A percentile compares a stretch with the other conserved stretches of the same genome.
Evolutionary conservation across 2,888 invertebrate genomes (phyloP).

Genomic region (Drosophila fulvimacula): DNA sequence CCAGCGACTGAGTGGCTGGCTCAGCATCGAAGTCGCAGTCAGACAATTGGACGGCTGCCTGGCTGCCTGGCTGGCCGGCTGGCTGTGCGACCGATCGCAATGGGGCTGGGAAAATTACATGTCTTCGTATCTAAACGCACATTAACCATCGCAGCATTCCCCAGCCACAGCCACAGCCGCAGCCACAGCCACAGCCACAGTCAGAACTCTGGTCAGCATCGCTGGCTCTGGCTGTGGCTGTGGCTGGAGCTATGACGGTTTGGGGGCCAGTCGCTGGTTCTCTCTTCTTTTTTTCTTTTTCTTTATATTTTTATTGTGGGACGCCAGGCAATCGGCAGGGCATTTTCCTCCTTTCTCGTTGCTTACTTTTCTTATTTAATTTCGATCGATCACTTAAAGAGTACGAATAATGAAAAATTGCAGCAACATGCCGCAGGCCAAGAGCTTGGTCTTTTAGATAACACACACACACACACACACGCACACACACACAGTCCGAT

Average conservation of each 20-base stretch:
- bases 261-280: slow-evolving; percentile 37
- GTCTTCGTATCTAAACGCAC: slow-evolving; percentile 79
- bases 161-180: slow-evolving; percentile 14
- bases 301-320: slow-evolving; percentile 11
- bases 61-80: background rate
- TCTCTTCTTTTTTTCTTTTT: slow-evolving; percentile 3
- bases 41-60: slow-evolving; percentile 2
- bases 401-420: slow-evolving; percentile 76
- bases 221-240: slow-evolving; percentile 2
- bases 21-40: slow-evolving; percentile 1
- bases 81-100: slow-evolving; percentile 51
- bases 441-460: slow-evolving; percentile 51
- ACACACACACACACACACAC: slow-evolving; percentile 39
- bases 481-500: slow-evolving; percentile 5
- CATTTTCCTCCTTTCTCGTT: slow-evolving; percentile 57
- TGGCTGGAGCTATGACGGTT: slow-evolving; percentile 13
- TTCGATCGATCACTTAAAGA: slow-evolving; percentile 78
- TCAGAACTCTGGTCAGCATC: background rate
- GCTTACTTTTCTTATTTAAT: slow-evolving; percentile 77
- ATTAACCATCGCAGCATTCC: slow-evolving; percentile 78
- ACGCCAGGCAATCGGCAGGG: slow-evolving; percentile 28
- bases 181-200: slow-evolving; percentile 9
- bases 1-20: slow-evolving; percentile 46
- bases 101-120: slow-evolving; percentile 75
- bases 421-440: slow-evolving; percentile 64